Base-by-base conservation (phyloP, 2,888 invertebrate genomes). In the Mechanitis messenoides region DNA sequence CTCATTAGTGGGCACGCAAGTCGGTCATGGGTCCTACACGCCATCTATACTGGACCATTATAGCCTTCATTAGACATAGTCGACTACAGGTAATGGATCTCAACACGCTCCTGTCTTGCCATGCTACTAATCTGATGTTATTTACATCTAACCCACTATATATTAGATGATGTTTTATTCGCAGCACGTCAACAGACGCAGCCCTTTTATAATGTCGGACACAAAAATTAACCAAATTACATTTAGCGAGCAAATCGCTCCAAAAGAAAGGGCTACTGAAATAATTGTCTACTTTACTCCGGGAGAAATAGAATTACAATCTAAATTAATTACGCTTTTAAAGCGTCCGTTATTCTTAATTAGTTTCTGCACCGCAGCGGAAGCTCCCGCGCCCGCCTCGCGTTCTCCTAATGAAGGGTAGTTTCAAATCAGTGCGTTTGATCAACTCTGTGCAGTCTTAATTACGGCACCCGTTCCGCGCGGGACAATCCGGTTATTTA, bases 401-500 rank as follows among this genome's bases (percentile, higher is more conserved):
- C 87, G 83, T 83, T 82, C 85, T 87, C 87, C 80, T 90, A 89
- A 90, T 87, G 89, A 89, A 89, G 89, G 90, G 90, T 90, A 89
- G 88, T 89, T 89, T 87, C 81, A 85, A 89, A 90, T 90, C 90
- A 90, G 90, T 90, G 89, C 90, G 90, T 90, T 88, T 90, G 90
- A 90, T 90, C 90, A 90, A 90, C 87, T 90, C 89, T 85, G 87
- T 89, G 89, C 90, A 90, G 87, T 89, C 88, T 90, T 90, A 89
- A 90, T 90, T 90, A 89, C 88, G 87, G 87, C 85, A 81, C 85
- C 86, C 87, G 88, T 85, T 86, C 86, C 81, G 84, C 85, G 84
- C 87, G 88, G 88, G 90, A 89, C 89, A 87, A 90, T 90, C 89
- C 88, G 84, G 89, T 90, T 90, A 90, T 90, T 91, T 91, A 91